Percentiles rank a stretch among this genome's conserved stretches.
phyloP scores from a whole-genome alignment of 2,888 invertebrate genomes.

The Eupithecia vulgata region DNA sequence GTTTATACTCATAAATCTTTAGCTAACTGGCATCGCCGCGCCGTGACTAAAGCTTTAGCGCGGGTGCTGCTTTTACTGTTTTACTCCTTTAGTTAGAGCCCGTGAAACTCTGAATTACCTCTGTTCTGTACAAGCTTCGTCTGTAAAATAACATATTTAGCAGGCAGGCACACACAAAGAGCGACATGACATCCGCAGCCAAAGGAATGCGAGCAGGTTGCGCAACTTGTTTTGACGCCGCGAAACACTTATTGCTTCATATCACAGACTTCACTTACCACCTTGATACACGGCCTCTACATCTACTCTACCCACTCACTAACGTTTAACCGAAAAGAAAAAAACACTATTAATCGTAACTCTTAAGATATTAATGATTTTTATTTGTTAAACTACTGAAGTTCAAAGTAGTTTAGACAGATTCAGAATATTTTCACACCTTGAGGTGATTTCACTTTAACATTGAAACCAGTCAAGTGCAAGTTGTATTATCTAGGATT shows the following conservation, averaged over 20 bases:
- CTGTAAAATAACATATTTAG: conserved; percentile 40
- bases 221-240: conserved; percentile 74
- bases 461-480: background rate
- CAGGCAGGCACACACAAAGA: conserved; percentile 48
- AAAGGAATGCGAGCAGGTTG: conserved; percentile 71
- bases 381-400: background rate
- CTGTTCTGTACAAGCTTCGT: background rate
- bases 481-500: background rate
- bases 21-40: conserved; percentile 12
- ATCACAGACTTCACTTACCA: conserved; percentile 48
- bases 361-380: background rate
- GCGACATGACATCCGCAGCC: conserved; percentile 59
- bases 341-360: no score
- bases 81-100: background rate
- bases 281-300: conserved; percentile 22
- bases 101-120: conserved; percentile 5
- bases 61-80: conserved; percentile 5
- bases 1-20: conserved; percentile 15
- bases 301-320: background rate
- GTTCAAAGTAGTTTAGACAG: background rate
- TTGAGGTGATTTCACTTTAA: background rate
- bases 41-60: conserved; percentile 14
- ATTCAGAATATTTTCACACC: background rate
- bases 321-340: no score
- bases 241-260: conserved; percentile 60